Conservation (phyloP, 2,797 vertebrate genomes). For the Phrynocephalus guinanensis region DNA sequence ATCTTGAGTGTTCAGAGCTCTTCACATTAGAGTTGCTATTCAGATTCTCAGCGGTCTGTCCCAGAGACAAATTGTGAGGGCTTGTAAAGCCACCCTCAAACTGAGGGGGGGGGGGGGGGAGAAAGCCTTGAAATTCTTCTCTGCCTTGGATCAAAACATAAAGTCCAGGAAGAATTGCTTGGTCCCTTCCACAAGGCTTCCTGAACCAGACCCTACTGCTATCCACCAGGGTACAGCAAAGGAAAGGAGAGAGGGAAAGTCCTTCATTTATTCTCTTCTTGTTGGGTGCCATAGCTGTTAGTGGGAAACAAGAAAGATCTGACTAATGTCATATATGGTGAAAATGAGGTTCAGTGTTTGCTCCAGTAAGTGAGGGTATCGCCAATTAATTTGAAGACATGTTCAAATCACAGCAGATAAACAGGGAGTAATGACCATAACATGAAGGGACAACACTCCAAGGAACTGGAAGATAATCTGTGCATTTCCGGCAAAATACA, state of each 20-base stretch:
- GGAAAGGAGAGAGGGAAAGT: neutral
- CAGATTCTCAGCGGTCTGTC: neutral
- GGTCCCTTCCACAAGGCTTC: too few species aligned
- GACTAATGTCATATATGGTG: neutral
- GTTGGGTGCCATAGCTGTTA: neutral
- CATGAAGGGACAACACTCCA: too few species aligned
- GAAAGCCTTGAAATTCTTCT: neutral
- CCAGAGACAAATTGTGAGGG: neutral
- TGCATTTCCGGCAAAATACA: too few species aligned
- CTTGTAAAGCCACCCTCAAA: too few species aligned
- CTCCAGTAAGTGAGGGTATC: too few species aligned
- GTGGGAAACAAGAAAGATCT: neutral
- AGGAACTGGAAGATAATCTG: too few species aligned
- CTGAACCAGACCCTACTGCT: too few species aligned
- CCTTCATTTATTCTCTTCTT: neutral
- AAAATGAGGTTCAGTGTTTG: too few species aligned
- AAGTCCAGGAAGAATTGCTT: neutral
- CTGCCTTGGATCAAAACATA: neutral
- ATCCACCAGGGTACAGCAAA: neutral
- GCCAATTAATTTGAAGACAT: too few species aligned
- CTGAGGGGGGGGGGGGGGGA: too few species aligned
- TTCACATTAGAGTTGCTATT: neutral
- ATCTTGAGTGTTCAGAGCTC: neutral
- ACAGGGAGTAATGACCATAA: too few species aligned
- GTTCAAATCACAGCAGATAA: too few species aligned